Conservation (phyloP, 2,888 invertebrate species). For the Agonum fuliginosum region DNA sequence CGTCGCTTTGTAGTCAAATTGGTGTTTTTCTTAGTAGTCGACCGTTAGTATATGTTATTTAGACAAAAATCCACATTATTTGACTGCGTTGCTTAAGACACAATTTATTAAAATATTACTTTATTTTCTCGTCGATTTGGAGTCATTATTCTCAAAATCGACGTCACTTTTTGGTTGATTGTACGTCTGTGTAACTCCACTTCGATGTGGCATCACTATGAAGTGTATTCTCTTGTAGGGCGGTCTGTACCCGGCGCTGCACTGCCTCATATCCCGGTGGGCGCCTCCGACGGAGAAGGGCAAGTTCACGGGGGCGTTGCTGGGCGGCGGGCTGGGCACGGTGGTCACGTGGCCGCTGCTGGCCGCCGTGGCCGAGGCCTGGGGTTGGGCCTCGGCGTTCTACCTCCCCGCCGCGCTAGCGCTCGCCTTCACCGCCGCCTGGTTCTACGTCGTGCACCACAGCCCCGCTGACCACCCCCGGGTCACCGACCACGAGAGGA, state of each 20-base stretch:
- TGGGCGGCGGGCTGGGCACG: slow-evolving; percentile 74
- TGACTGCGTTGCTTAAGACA: no score
- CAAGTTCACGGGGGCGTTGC: slow-evolving; percentile 73
- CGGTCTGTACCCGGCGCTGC: slow-evolving; percentile 69
- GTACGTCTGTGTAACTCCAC: no score
- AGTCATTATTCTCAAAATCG: no score
- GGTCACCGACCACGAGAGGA: slow-evolving; percentile 73
- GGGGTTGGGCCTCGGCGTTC: slow-evolving; percentile 70
- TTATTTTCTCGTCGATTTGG: no score
- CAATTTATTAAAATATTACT: no score
- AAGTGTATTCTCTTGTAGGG: slow-evolving; percentile 66
- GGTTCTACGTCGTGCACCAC: slow-evolving; percentile 74
- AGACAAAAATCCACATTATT: no score
- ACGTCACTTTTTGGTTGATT: no score
- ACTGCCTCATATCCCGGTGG: slow-evolving; percentile 71
- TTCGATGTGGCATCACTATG: no score
- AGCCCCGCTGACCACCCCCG: slow-evolving; percentile 75
- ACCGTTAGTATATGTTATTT: no score
- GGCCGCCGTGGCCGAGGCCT: slow-evolving; percentile 70
- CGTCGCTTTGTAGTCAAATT: no score
- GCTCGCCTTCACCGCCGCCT: slow-evolving; percentile 70
- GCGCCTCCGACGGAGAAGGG: slow-evolving; percentile 74
- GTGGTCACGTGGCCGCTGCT: slow-evolving; percentile 73
- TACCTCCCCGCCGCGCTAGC: slow-evolving; percentile 68
- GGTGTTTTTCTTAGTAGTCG: no score